These are phyloP conservation scores for Bubo bubo DNA, from an alignment of 2,113 vertebrate genomes.

Conservation along the genomic window DNA sequence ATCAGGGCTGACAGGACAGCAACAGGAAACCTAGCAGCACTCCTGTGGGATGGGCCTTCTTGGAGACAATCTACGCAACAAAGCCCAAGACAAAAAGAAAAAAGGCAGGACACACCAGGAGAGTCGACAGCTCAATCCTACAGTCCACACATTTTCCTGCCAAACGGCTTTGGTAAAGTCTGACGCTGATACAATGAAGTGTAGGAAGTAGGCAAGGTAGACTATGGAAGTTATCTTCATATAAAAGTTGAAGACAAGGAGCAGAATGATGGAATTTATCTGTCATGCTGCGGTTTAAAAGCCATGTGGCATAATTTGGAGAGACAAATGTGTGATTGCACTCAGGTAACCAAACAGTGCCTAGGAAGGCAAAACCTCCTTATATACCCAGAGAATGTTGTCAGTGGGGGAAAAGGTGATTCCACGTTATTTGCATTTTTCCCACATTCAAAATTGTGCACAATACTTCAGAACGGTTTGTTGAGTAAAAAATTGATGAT, in stretches of 20 bases:
- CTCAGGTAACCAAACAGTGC: not conserved
- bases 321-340: not conserved
- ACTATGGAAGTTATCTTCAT: not conserved
- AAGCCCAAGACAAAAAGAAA: not conserved
- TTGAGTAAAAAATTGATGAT: not conserved
- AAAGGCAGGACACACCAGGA: not conserved
- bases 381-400: not conserved
- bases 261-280: not conserved
- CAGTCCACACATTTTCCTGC: not conserved
- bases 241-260: fast-evolving
- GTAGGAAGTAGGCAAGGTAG: not conserved
- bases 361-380: not conserved
- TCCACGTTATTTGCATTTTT: not conserved
- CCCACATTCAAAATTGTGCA: not conserved
- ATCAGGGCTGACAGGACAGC: not conserved
- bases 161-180: not conserved
- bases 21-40: not conserved
- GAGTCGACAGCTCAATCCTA: not conserved
- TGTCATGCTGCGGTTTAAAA: not conserved
- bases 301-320: not conserved
- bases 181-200: not conserved
- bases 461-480: not conserved
- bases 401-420: not conserved
- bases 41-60: not conserved
- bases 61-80: not conserved